Conservation (phyloP, 2,113 vertebrate genomes). For the Cynopterus brachyotis region DNA sequence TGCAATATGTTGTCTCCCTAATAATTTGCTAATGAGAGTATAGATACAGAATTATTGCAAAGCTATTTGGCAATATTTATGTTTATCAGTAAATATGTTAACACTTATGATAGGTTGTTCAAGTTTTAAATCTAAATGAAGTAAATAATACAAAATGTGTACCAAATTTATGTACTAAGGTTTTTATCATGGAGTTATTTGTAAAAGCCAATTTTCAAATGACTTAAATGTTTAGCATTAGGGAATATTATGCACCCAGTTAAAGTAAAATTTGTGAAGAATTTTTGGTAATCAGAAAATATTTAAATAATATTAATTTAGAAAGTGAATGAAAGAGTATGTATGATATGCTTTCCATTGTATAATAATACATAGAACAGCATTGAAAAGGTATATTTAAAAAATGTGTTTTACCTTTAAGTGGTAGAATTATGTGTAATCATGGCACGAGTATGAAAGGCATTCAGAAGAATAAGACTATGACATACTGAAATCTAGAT, state of each 20-base stretch:
- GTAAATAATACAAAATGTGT: not conserved
- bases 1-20: not conserved
- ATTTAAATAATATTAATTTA: not conserved
- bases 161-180: not conserved
- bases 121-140: not conserved
- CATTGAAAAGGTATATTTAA: not conserved
- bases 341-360: not conserved
- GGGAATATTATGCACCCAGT: not conserved
- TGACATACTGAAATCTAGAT: not conserved
- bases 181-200: not conserved
- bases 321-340: not conserved
- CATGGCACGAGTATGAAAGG: not conserved
- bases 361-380: not conserved
- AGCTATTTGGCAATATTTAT: not conserved
- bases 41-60: not conserved
- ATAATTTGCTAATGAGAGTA: not conserved
- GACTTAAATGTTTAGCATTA: not conserved
- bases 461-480: not conserved
- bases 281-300: not conserved
- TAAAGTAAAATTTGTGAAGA: not conserved
- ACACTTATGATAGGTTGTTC: not conserved
- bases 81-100: not conserved
- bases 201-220: not conserved
- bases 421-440: not conserved
- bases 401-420: not conserved